These are phyloP conservation scores for Apistogramma diplotaenia DNA, from an alignment of 2,113 vertebrate species.

Conservation along the genomic window DNA sequence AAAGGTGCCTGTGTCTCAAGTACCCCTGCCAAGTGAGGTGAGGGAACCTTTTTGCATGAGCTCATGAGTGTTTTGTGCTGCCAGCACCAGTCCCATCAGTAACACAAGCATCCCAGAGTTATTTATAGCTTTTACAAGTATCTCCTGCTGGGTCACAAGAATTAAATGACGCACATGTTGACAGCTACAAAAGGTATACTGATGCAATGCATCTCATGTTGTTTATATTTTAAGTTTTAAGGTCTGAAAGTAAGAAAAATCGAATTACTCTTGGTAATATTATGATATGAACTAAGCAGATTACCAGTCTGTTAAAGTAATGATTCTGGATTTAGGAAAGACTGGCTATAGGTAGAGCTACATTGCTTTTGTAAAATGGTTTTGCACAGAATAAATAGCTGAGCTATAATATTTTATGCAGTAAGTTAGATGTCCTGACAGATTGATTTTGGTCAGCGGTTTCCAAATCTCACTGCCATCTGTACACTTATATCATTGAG, in stretches of 20 bases:
- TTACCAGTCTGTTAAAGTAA: background rate
- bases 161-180: conserved; percentile 58
- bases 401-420: background rate
- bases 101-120: conserved; percentile 67
- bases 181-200: conserved; percentile 38
- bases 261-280: background rate
- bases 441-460: background rate
- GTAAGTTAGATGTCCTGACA: background rate
- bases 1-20: conserved; percentile 38
- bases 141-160: conserved; percentile 60
- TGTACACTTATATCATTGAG: background rate
- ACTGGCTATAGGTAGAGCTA: background rate
- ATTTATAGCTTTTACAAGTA: conserved; percentile 80
- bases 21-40: conserved; percentile 64
- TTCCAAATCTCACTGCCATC: background rate
- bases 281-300: background rate
- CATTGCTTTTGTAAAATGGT: background rate
- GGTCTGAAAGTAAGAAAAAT: background rate
- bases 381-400: background rate
- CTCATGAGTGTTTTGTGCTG: conserved; percentile 69
- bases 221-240: background rate
- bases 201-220: conserved; percentile 5
- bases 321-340: background rate
- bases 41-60: conserved; percentile 65
- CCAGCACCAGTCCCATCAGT: conserved; percentile 59